Percentiles rank a stretch among this genome's conserved stretches.
phyloP scores from a whole-genome alignment of 2,888 invertebrate species.

The Onchidella celtica region DNA sequence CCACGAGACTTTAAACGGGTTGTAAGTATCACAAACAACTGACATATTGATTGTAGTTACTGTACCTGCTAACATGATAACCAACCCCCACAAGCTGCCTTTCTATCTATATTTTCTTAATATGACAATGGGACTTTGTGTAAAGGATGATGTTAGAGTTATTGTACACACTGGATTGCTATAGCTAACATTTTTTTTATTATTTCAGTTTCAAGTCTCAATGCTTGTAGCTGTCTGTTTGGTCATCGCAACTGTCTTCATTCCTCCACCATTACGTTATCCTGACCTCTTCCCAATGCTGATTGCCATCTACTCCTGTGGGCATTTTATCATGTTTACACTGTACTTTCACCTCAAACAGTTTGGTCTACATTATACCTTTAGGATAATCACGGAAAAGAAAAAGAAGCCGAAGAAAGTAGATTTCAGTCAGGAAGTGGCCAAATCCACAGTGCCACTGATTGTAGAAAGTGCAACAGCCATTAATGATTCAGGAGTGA shows the following conservation, averaged over 20 bases:
- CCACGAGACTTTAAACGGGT: conserved; percentile 12
- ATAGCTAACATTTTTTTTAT: conserved; percentile 55
- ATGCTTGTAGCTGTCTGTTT: conserved; percentile 85
- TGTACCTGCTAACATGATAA: no score
- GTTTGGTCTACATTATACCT: conserved; percentile 51
- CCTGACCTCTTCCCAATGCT: conserved; percentile 92
- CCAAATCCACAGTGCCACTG: no score
- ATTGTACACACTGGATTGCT: background rate
- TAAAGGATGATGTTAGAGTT: background rate
- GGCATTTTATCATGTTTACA: conserved; percentile 86
- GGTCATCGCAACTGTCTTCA: conserved; percentile 82
- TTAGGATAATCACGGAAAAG: background rate
- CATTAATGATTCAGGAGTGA: background rate
- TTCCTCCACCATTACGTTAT: conserved; percentile 86
- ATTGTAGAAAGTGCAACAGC: no score
- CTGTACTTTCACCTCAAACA: conserved; percentile 74
- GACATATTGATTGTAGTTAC: no score
- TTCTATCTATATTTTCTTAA: no score
- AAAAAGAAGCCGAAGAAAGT: no score
- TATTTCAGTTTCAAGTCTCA: conserved; percentile 81
- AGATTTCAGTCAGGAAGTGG: no score
- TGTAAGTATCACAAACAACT: no score
- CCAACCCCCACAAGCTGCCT: no score
- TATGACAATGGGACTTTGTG: background rate
- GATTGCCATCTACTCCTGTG: conserved; percentile 90